These are phyloP conservation scores for Lycophotia porphyrea DNA, from an alignment of 2,888 invertebrate species.

Conservation along the genomic window DNA sequence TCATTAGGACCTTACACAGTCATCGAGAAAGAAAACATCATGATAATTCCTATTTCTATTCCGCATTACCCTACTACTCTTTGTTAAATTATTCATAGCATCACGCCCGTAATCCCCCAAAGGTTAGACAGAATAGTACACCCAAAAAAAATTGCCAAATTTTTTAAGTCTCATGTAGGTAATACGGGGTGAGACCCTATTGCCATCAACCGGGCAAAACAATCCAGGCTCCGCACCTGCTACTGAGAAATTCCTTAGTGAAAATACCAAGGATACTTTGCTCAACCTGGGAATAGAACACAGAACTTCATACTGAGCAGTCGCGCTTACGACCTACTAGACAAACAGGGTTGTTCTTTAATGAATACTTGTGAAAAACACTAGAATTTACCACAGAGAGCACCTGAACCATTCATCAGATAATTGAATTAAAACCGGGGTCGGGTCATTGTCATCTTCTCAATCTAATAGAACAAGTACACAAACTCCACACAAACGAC, in stretches of 20 bases:
- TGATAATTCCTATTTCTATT: background rate
- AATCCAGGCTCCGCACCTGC: background rate
- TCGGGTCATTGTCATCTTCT: background rate
- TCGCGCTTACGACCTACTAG: background rate
- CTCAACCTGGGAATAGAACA: background rate
- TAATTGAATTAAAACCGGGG: background rate
- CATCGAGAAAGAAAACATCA: background rate
- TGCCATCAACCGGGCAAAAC: background rate
- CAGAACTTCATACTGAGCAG: background rate
- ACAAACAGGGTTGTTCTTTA: background rate
- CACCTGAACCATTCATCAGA: background rate
- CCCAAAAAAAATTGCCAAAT: background rate
- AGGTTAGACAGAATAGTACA: background rate
- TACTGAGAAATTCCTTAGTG: background rate
- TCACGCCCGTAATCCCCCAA: background rate
- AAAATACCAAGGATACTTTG: background rate
- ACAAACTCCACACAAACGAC: background rate
- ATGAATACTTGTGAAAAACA: background rate
- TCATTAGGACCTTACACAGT: background rate
- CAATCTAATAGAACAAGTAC: background rate
- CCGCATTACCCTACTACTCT: too few species aligned
- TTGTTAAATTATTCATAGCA: background rate
- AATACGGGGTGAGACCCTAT: background rate
- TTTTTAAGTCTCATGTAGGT: background rate
- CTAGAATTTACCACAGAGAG: background rate